A percentile compares a stretch with the other conserved stretches of the same genome.
phyloP scores from a whole-genome alignment of 2,113 vertebrate species.

The Scophthalmus maximus region DNA sequence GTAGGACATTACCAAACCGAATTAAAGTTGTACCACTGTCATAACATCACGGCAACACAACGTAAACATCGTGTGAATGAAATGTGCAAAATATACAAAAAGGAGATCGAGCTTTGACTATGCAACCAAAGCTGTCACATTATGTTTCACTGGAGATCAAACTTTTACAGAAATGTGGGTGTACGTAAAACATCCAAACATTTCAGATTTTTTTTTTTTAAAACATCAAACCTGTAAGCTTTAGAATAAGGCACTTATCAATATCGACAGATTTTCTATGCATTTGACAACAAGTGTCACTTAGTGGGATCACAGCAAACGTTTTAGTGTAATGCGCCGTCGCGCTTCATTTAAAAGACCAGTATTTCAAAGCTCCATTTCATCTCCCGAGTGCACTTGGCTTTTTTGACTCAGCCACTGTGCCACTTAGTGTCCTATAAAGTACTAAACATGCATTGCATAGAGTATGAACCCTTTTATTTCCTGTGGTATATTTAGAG shows the following conservation, averaged over 20 bases:
- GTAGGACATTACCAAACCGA: neutral
- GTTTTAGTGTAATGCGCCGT: slow-evolving; percentile 62
- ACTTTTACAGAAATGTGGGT: slow-evolving; percentile 26
- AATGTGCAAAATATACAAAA: slow-evolving; percentile 84
- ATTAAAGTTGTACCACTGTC: slow-evolving; percentile 37
- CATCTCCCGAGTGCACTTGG: slow-evolving; percentile 58
- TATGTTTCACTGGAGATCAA: slow-evolving; percentile 36
- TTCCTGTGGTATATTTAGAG: slow-evolving; percentile 34
- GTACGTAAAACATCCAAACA: slow-evolving; percentile 2
- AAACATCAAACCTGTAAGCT: slow-evolving; percentile 37
- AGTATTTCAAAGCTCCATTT: slow-evolving; percentile 38
- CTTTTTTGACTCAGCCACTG: slow-evolving; percentile 29
- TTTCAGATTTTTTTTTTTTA: slow-evolving; percentile 5
- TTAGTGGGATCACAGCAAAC: slow-evolving; percentile 58
- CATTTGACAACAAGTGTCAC: slow-evolving; percentile 38
- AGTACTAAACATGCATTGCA: slow-evolving; percentile 70
- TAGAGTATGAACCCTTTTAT: slow-evolving; percentile 60
- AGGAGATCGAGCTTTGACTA: slow-evolving; percentile 22
- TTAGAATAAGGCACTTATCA: slow-evolving; percentile 76
- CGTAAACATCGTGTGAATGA: slow-evolving; percentile 72
- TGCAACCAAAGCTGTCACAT: slow-evolving; percentile 32
- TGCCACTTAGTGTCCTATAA: slow-evolving; percentile 56
- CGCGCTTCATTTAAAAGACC: slow-evolving; percentile 35
- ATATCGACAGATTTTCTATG: slow-evolving; percentile 39
- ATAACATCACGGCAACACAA: slow-evolving; percentile 43